Evolutionary conservation across 2,797 vertebrate species (phyloP).

Genomic region (Clamator glandarius): DNA sequence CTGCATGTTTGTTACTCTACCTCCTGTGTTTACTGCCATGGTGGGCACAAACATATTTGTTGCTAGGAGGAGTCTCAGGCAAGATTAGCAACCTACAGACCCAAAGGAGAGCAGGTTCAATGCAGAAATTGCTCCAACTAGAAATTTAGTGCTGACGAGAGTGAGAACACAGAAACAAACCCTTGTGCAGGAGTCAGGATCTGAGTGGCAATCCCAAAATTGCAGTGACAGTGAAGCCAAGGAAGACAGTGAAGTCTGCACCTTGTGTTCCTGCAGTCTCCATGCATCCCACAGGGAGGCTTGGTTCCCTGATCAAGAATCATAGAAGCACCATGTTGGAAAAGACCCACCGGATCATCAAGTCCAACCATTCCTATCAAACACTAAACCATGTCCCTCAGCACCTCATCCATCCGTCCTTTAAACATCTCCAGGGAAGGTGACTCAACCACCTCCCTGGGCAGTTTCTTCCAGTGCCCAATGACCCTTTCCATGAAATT

Average conservation of each 20-base stretch:
- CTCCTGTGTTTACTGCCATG: slow-evolving; percentile 47
- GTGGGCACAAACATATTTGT: slow-evolving; percentile 51
- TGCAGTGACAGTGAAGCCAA: background rate
- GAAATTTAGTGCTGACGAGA: background rate
- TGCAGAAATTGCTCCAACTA: background rate
- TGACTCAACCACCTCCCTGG: too few species aligned
- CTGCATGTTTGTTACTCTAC: background rate
- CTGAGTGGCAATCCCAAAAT: background rate
- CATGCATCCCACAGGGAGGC: rapidly evolving
- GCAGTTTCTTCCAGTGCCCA: too few species aligned
- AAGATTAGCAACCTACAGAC: background rate
- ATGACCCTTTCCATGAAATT: too few species aligned
- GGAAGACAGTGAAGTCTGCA: background rate
- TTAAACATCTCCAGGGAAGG: too few species aligned
- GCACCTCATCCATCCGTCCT: too few species aligned
- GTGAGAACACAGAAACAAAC: background rate
- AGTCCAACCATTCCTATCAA: too few species aligned
- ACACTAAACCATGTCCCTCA: too few species aligned
- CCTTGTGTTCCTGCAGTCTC: background rate
- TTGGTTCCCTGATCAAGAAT: rapidly evolving
- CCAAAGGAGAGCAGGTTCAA: background rate
- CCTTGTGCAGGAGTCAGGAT: background rate
- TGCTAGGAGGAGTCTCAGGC: slow-evolving; percentile 53
- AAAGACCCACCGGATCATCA: too few species aligned
- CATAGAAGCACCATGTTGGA: too few species aligned